Evolutionary conservation across 2,797 vertebrate species (phyloP), one percentile per base, ranked within the genome.

Genomic region (Chrysocyon brachyurus): DNA sequence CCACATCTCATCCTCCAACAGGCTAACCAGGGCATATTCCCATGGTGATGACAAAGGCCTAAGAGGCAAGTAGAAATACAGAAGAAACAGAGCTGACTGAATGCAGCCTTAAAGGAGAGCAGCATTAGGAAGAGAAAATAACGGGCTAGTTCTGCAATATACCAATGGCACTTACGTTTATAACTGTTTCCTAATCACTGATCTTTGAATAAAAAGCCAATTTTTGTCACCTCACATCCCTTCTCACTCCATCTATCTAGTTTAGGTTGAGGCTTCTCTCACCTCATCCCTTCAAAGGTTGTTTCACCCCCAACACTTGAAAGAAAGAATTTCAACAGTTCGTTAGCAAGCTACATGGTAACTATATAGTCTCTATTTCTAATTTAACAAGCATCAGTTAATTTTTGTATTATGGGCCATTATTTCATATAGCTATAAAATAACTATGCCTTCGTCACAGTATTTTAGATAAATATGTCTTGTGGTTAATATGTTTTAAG

Each of bases 371-470:
- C 22, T 89, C n/a, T 87, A 52, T 68, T 89, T 87, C 16, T 94
- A 84, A 87, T 75, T 95, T 70, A 19, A 36, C 2, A 92, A 79
- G 2, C 6, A 73, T 91, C 28, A 61, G 11, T 91, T 66, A 77
- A 70, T 54, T 91, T 83, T 81, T 93, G 5, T 91, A 66, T 89
- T 83, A 56, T 75, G 5, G 12, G 11, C 83, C 52, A 52, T 87
- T 85, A 91, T 91, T 94, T 96, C n/a, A 70, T 7, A 90, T 94
- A 87, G 96, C 68, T 91, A 84, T 88, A 8, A 12, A 6, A 57
- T 17, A 56, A 56, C 15, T 17, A 10, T 54, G 49, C 75, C 31
- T 78, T 77, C 46, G 10, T 78, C 49, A 54, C 49, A 54, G 49
- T 9, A 75, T 75, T 75, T 75, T 24, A 75, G 46, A 52, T 75